phyloP scores from a whole-genome alignment of 2,113 vertebrate species.

The Megaceryle maxima region DNA sequence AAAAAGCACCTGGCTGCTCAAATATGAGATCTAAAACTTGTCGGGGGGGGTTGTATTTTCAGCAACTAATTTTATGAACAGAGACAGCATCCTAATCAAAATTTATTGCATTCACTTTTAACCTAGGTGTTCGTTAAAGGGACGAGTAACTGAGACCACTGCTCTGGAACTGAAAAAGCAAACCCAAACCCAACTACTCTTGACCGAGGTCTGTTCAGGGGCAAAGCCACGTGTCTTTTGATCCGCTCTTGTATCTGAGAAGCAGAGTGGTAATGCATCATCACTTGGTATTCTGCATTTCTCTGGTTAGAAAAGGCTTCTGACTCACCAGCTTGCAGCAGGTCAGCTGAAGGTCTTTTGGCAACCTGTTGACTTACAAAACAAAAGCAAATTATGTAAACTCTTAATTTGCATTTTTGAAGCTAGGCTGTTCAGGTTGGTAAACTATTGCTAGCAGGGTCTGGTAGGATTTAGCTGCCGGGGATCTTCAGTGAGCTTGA shows the following conservation, averaged over 20 bases:
- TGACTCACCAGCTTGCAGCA: rapidly evolving
- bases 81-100: background rate
- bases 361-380: background rate
- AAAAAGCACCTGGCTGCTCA: background rate
- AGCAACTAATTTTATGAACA: background rate
- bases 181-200: rapidly evolving
- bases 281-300: background rate
- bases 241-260: background rate
- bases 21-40: background rate
- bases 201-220: background rate
- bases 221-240: rapidly evolving
- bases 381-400: background rate
- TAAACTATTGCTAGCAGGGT: background rate
- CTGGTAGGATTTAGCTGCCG: background rate
- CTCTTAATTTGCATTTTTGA: background rate
- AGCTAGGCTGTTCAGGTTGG: background rate
- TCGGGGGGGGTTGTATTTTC: background rate
- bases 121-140: background rate
- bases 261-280: background rate
- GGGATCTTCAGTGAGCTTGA: background rate
- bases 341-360: background rate
- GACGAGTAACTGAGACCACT: background rate
- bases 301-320: background rate
- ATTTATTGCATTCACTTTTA: background rate
- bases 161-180: background rate